Percentiles rank a stretch among this genome's conserved stretches.
These are phyloP conservation scores for Dexiosoma caninum DNA, from an alignment of 2,888 invertebrate genomes.

Conservation along the genomic window DNA sequence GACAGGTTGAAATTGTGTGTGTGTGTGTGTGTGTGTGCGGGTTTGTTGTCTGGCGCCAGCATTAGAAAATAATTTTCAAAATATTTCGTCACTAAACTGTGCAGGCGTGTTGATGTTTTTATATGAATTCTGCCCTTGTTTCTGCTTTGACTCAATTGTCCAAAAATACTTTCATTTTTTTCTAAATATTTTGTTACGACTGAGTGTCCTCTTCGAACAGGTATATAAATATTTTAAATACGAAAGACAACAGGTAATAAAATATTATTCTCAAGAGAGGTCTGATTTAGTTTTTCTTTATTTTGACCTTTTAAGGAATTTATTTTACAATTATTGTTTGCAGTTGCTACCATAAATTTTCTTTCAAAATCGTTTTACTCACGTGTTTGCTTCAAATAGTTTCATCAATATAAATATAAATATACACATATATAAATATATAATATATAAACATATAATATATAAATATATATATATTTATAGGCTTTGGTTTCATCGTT, in stretches of 20 bases:
- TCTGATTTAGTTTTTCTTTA: neutral
- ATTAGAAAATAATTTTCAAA: slow-evolving; percentile 71
- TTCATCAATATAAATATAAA: too few relatives aligned
- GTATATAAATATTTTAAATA: slow-evolving; percentile 6
- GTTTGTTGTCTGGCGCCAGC: slow-evolving; percentile 72
- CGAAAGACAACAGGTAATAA: neutral
- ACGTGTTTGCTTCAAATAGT: neutral
- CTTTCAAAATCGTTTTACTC: neutral
- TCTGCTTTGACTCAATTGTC: neutral
- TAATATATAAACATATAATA: too few relatives aligned
- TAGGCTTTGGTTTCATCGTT: slow-evolving; percentile 9
- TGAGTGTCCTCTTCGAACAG: slow-evolving; percentile 7
- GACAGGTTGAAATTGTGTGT: slow-evolving; percentile 73
- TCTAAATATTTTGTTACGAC: too few relatives aligned
- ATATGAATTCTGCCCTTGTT: neutral
- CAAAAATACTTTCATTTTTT: slow-evolving; percentile 12
- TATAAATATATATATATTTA: too few relatives aligned
- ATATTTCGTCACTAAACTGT: slow-evolving; percentile 74
- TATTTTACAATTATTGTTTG: neutral
- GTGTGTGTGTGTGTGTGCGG: neutral
- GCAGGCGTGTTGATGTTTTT: slow-evolving; percentile 62
- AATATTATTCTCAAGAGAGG: neutral
- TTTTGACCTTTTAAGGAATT: neutral
- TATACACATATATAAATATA: too few relatives aligned
- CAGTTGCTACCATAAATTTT: slow-evolving; percentile 15